Evolutionary conservation across 2,797 vertebrate genomes (phyloP), one percentile per base, ranked within the genome.

Genomic region (Pangasius larnaudii): DNA sequence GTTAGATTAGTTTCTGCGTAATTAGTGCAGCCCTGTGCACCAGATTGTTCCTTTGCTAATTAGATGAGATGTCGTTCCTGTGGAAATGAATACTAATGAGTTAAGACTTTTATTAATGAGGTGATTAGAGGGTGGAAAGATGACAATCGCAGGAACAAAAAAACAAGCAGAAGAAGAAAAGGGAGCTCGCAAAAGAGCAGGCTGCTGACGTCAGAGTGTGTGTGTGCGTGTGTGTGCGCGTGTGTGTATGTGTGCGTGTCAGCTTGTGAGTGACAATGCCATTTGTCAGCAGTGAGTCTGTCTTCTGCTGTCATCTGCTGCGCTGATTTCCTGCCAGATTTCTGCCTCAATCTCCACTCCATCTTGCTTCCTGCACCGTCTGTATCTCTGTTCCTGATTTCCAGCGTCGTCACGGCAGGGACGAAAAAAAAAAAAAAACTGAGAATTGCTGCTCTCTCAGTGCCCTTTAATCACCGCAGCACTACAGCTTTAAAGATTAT

Each of bases 81-180:
- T n/a, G 69, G 75, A 82, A 56, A 56, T 69, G 78, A 85, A 46
- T 67, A 49, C 77, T 82, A 78, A 81, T 49, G 82, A 72, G 56
- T n/a, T 33, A 11, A 0, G 8, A 36, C 7, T 72, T 39, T 69
- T 72, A 56, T 51, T 59, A 85, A 46, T 0, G 27, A 71, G 63
- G 88, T 59, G 30, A n/a, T 87, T 5, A 27, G 72, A 36, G 46
- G 58, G 22, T 33, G 16, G 61, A 9, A 65, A 56, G 58, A 22
- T 53, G 51, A 77, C 27, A 22, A 77, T 65, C 24, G 16, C 56
- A 53, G 24, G 67, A 24, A 24, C 72, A 86, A 90, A 65, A 65
- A 65, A 18, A 82, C 36, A 82, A 75, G 85, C 88, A n/a, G 81
- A 39, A 89, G 90, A 94, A 92, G 82, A 94, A 93, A 75, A 49